phyloP scores from a whole-genome alignment of 2,113 vertebrate genomes.

The Gobio gobio region DNA sequence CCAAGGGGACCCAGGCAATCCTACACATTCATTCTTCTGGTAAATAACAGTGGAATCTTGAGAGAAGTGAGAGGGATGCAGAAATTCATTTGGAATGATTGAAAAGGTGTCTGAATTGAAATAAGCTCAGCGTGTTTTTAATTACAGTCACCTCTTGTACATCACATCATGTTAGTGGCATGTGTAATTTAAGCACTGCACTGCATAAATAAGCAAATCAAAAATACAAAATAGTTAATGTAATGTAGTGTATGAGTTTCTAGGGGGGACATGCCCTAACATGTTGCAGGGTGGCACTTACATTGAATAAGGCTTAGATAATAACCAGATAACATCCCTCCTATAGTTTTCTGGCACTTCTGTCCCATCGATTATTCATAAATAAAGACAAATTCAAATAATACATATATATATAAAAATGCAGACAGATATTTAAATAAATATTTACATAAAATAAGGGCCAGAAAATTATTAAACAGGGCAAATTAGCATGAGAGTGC shows the following conservation, averaged over 20 bases:
- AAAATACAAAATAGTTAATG: background rate
- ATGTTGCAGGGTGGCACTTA: background rate
- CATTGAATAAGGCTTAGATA: background rate
- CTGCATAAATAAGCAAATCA: background rate
- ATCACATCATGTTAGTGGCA: background rate
- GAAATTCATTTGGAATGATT: conserved; percentile 2
- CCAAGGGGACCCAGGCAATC: background rate
- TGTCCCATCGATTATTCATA: background rate
- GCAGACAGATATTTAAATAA: background rate
- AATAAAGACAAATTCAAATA: too few relatives aligned
- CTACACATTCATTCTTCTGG: conserved; percentile 30
- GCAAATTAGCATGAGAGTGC: too few relatives aligned
- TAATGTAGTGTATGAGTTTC: background rate
- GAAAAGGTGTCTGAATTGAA: background rate
- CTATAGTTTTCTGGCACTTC: background rate
- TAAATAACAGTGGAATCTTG: conserved; percentile 23
- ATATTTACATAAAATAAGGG: too few relatives aligned
- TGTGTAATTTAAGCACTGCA: background rate
- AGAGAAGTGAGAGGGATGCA: background rate
- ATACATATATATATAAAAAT: background rate
- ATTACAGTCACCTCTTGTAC: conserved; percentile 6
- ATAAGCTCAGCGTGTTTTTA: background rate
- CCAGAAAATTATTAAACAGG: too few relatives aligned
- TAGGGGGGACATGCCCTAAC: background rate
- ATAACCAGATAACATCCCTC: background rate